Base-by-base conservation (phyloP, 37 sponge, comb jelly and placozoan genomes). In the Chondrilla cf. caribensis region DNA sequence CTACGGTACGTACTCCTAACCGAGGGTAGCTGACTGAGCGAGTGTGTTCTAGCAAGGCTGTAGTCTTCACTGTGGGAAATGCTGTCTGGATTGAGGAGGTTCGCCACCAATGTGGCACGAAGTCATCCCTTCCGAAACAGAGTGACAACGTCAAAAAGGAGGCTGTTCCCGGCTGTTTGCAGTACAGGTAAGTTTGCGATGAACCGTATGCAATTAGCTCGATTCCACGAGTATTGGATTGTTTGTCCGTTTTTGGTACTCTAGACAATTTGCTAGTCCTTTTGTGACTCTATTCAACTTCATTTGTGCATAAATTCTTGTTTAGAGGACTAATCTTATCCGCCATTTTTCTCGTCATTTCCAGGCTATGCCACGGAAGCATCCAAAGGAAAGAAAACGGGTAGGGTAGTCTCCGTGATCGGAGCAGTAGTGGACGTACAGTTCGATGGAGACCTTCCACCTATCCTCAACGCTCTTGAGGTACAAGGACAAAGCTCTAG, bases 361-460 rank as follows among this genome's bases (percentile, higher is more conserved):
- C 39, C 71, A 70, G 71, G 71, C 71, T 70, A 70, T 70, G 80
- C 83, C 14, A 43, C 81, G 21, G 75, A 58, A 1, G 59, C 80
- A 11, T 62, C 65, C 26, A 25, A 65, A 18, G 65, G 55, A 8
- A 70, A 67, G 18, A 83, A 85, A 39, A n/a, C n/a, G n/a, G 99
- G 99, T 1, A 90, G 86, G 76, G 82, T 98, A 3, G 95, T 98
- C 19, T 92, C 99, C 28, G 99, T 98, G 22, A 98, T 98, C 38
- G 99, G 99, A 58, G 99, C 99, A 70, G 99, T 98, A 17, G 99
- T 98, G 47, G 99, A 98, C 59, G 99, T 98, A 0, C 99, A 98
- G 80, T 98, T 98, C 77, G 95, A 94, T 40, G 97, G 96, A 19
- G 92, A 77, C n/a, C 90, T 98, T 3, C 99, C 99, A 31, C 99